Percentiles rank a stretch among this genome's conserved stretches.
Evolutionary conservation across 2,113 vertebrate species (phyloP).

Genomic region (Hymenochirus boettgeri): DNA sequence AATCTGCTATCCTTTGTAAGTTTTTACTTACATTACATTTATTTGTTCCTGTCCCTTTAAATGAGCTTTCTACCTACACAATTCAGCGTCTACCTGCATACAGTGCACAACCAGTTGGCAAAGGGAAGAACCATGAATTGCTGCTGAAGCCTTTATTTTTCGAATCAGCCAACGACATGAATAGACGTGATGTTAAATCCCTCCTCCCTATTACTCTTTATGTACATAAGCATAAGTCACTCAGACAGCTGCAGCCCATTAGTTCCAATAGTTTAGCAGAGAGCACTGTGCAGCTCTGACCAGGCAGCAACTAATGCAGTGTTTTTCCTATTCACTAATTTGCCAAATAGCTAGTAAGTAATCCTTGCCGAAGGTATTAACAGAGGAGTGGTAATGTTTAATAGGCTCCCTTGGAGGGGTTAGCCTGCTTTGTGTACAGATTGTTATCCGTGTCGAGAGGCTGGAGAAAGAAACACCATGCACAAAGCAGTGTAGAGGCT

Average conservation of each 20-base stretch:
- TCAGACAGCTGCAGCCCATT: conserved; percentile 64
- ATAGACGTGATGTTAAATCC: conserved; percentile 49
- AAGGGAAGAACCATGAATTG: neutral
- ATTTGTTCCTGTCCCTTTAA: neutral
- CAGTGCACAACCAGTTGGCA: conserved; percentile 9
- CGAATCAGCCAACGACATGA: conserved; percentile 42
- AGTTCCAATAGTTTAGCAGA: conserved; percentile 66
- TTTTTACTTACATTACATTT: too few relatives aligned
- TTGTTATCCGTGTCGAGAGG: conserved; percentile 52
- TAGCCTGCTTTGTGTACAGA: conserved; percentile 54
- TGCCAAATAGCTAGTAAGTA: conserved; percentile 52
- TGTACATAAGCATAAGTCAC: conserved; percentile 63
- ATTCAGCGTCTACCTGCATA: conserved; percentile 2
- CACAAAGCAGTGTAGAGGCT: conserved; percentile 46
- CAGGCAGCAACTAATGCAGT: conserved; percentile 47
- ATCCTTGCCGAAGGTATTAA: conserved; percentile 54
- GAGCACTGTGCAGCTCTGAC: conserved; percentile 53
- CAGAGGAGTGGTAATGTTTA: conserved; percentile 58
- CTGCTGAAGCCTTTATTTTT: neutral
- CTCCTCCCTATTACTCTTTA: conserved; percentile 53
- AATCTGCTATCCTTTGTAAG: too few relatives aligned
- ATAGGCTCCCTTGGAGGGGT: conserved; percentile 53
- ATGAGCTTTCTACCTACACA: neutral
- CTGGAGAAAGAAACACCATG: conserved; percentile 49
- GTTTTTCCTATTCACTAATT: conserved; percentile 53